Percentiles rank a stretch among this genome's conserved stretches.
Evolutionary conservation across 2,888 invertebrate genomes (phyloP).

Genomic region (Branchipolynoe longqiensis): DNA sequence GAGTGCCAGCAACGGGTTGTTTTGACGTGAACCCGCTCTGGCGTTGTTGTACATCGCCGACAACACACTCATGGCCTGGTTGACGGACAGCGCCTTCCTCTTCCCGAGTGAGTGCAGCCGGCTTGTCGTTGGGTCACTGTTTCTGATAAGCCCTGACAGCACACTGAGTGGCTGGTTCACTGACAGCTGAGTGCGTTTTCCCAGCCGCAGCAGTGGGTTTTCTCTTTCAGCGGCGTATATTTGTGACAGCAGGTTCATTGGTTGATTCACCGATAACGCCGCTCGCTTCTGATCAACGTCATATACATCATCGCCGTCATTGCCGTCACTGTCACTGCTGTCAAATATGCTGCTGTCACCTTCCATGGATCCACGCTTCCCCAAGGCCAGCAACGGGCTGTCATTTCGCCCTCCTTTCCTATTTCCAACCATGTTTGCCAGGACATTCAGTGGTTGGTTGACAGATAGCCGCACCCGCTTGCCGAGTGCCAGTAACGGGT

Average conservation of each 20-base stretch:
- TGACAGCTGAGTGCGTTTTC: conserved; percentile 26
- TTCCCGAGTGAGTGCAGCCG: conserved; percentile 2
- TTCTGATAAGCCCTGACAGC: background rate
- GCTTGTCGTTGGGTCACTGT: background rate
- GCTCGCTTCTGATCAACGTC: background rate
- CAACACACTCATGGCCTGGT: conserved; percentile 21
- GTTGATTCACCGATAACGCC: conserved; percentile 25
- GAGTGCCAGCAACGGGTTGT: background rate
- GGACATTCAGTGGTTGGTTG: conserved; percentile 29
- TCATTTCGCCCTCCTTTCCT: background rate
- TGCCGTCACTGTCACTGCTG: background rate
- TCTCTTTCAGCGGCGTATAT: background rate
- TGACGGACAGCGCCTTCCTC: conserved; percentile 37
- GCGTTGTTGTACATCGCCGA: background rate
- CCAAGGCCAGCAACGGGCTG: conserved; percentile 21
- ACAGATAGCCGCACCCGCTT: conserved; percentile 18
- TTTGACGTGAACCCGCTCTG: background rate
- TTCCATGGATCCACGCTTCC: background rate
- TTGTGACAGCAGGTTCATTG: conserved; percentile 4
- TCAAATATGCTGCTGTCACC: too few relatives aligned
- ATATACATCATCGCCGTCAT: background rate
- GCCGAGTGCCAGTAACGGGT: conserved; percentile 5
- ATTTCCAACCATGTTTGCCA: background rate
- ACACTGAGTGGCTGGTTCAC: conserved; percentile 18
- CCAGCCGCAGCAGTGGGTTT: conserved; percentile 27